Percentiles rank a stretch among this genome's conserved stretches.
Conservation (phyloP, 2,113 vertebrate genomes). For the Calidris pygmaea region DNA sequence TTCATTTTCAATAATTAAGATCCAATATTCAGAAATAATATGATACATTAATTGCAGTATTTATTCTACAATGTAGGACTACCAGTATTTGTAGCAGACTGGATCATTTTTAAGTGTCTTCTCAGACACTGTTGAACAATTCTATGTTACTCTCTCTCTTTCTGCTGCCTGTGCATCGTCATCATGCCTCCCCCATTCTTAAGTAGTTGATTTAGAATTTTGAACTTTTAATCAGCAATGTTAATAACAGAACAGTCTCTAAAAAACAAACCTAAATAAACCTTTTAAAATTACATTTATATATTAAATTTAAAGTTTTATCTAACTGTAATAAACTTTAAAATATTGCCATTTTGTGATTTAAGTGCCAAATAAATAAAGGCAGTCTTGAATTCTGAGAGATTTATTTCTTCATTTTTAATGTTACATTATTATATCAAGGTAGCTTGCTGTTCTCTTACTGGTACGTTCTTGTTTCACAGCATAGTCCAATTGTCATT, state of each 20-base stretch:
- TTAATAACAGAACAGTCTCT: not conserved
- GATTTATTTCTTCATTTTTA: not conserved
- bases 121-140: not conserved
- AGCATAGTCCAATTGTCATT: not conserved
- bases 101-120: not conserved
- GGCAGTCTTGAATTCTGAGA: not conserved
- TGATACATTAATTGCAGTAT: not conserved
- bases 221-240: not conserved
- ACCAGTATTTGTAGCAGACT: not conserved
- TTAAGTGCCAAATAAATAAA: not conserved
- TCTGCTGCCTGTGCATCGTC: not conserved
- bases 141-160: not conserved
- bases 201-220: not conserved
- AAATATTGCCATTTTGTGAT: not conserved
- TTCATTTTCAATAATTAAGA: not conserved
- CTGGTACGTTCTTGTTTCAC: not conserved
- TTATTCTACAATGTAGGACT: not conserved
- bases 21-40: not conserved
- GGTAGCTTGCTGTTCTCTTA: not conserved
- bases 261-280: not conserved
- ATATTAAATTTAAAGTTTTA: not conserved
- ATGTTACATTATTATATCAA: not conserved
- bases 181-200: not conserved
- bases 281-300: not conserved
- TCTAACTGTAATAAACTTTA: not conserved